Conservation (phyloP, 2,113 vertebrate genomes). For the Phaethon lepturus region DNA sequence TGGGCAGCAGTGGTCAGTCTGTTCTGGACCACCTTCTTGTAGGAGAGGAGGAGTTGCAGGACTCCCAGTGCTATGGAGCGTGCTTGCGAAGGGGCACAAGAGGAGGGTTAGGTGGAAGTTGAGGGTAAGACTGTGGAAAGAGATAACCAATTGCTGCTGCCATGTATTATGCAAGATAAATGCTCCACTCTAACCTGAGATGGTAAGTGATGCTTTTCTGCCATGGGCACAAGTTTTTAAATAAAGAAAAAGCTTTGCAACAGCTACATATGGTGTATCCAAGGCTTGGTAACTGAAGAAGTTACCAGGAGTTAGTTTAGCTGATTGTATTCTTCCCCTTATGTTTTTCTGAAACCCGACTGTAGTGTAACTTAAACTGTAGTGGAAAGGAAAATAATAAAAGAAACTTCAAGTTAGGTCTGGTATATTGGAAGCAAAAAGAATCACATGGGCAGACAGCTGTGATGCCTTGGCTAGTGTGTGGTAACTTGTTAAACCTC, state of each 20-base stretch:
- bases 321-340: neutral
- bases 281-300: neutral
- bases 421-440: neutral
- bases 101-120: neutral
- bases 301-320: neutral
- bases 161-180: fast-evolving
- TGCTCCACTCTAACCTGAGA: neutral
- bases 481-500: neutral
- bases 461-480: neutral
- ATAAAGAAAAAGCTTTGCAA: neutral
- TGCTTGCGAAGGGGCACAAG: neutral
- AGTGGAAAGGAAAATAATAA: neutral
- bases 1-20: neutral
- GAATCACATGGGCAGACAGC: neutral
- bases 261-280: neutral
- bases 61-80: fast-evolving
- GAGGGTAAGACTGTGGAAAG: neutral
- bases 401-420: neutral
- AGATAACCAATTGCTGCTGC: neutral
- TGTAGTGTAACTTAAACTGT: neutral
- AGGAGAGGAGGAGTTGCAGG: fast-evolving
- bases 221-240: neutral
- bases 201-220: neutral
- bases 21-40: fast-evolving
- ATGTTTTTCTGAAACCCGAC: neutral